Conservation (phyloP, 2,888 invertebrate species). For the Ypsolopha scabrella region DNA sequence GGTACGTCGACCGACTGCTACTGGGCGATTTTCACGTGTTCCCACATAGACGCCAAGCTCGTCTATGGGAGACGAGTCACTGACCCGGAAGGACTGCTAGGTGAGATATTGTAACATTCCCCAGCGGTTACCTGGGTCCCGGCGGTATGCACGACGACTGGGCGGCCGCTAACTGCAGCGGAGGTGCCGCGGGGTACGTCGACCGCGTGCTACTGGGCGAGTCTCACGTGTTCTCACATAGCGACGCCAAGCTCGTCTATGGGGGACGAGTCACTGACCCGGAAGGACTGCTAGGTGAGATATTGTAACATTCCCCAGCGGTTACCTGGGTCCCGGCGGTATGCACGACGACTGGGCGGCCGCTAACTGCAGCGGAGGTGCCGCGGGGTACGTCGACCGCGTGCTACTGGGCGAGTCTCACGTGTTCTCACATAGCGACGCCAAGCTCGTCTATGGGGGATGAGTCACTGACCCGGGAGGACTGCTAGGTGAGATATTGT, state of each 20-base stretch:
- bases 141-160: conserved; percentile 82
- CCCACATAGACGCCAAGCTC: conserved; percentile 73
- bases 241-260: too few relatives aligned
- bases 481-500: too few relatives aligned
- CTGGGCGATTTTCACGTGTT: conserved; percentile 84
- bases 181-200: conserved; percentile 90
- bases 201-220: conserved; percentile 80
- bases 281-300: too few relatives aligned
- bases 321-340: conserved; percentile 94
- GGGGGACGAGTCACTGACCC: too few relatives aligned
- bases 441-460: too few relatives aligned
- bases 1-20: conserved; percentile 83
- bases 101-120: conserved; percentile 48
- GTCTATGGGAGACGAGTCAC: conserved; percentile 75
- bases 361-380: conserved; percentile 87
- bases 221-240: conserved; percentile 54
- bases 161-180: conserved; percentile 75
- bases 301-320: conserved; percentile 60
- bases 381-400: conserved; percentile 87
- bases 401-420: conserved; percentile 80
- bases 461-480: too few relatives aligned
- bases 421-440: too few relatives aligned
- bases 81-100: conserved; percentile 94
- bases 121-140: conserved; percentile 91
- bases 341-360: conserved; percentile 68